These are phyloP conservation scores for Rhinichthys klamathensis DNA, from an alignment of 2,113 vertebrate genomes.

Conservation along the genomic window DNA sequence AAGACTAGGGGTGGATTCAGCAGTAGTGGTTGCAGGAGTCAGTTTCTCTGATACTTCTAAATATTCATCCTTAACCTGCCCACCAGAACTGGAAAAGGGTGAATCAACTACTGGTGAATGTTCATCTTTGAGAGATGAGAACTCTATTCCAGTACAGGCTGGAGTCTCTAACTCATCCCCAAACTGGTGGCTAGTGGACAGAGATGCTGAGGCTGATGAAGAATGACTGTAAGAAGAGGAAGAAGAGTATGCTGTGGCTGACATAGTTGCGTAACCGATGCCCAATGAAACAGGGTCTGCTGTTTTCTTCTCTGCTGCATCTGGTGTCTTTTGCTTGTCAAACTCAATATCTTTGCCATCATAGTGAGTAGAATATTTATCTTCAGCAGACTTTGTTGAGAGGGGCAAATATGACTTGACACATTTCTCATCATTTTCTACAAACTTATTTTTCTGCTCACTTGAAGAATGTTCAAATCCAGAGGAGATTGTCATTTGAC, in stretches of 20 bases:
- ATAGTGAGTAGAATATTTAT: conserved; percentile 61
- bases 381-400: conserved; percentile 61
- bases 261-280: conserved; percentile 75
- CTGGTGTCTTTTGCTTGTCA: conserved; percentile 67
- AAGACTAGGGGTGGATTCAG: conserved; percentile 75
- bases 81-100: conserved; percentile 70
- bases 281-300: conserved; percentile 76
- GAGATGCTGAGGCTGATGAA: conserved; percentile 80
- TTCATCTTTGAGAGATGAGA: conserved; percentile 82
- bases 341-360: conserved; percentile 64
- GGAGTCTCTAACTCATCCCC: conserved; percentile 78
- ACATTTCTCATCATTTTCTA: conserved; percentile 58
- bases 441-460: conserved; percentile 63
- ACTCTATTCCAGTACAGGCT: conserved; percentile 76
- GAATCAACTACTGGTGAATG: conserved; percentile 73
- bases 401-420: conserved; percentile 48
- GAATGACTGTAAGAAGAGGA: conserved; percentile 82
- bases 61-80: conserved; percentile 84
- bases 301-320: conserved; percentile 66
- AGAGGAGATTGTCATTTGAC: conserved; percentile 59
- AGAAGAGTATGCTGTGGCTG: conserved; percentile 76
- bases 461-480: conserved; percentile 66
- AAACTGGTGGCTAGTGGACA: conserved; percentile 79
- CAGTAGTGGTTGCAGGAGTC: conserved; percentile 67
- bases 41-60: conserved; percentile 89